Base-by-base conservation (phyloP, 2,888 invertebrate genomes). In the Philereme transversata region DNA sequence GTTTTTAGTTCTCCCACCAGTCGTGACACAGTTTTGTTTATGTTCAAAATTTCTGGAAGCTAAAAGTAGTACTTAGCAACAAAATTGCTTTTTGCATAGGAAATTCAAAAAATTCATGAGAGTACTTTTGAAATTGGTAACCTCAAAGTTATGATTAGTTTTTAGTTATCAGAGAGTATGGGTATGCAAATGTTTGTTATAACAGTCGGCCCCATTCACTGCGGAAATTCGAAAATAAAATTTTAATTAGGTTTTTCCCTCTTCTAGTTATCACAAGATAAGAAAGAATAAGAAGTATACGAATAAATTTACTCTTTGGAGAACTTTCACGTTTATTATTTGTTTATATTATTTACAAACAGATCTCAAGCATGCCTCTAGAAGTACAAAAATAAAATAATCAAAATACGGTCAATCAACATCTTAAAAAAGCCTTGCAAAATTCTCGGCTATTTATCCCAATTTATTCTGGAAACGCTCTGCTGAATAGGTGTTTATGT, bases 401-500 rank as follows among this genome's bases (percentile, higher is more conserved):
- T 22, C 22, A 22, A 22, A 22, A 1, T 22, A 22, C 22, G 22
- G 22, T 22, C 22, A 22, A 3, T 22, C 22, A 22, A 22, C 22
- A 22, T 22, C 22, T 22, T 22, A 22, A 22, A 22, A 22, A 22
- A 22, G 22, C n/a, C 43, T 5, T 8, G 41, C 5, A 34, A 48
- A 11, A 52, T 5, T 45, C 3, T 38, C 50, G 10, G 5, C 8
- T 49, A 54, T 35, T 64, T 67, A 51, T 75, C 55, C 72, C 71
- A 77, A 60, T 73, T 70, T 11, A 77, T 77, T 53, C 65, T 68
- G 33, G 66, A 41, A 40, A 45, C 59, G 49, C 58, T 71, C 45
- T 58, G 22, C 22, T 22, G 22, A 22, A 22, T 22, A 22, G 22
- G 22, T 22, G 22, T 1, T 22, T 22, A 22, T 22, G 22, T 1